Conservation (phyloP, 2,113 vertebrate genomes). For the Artemisiospiza belli region DNA sequence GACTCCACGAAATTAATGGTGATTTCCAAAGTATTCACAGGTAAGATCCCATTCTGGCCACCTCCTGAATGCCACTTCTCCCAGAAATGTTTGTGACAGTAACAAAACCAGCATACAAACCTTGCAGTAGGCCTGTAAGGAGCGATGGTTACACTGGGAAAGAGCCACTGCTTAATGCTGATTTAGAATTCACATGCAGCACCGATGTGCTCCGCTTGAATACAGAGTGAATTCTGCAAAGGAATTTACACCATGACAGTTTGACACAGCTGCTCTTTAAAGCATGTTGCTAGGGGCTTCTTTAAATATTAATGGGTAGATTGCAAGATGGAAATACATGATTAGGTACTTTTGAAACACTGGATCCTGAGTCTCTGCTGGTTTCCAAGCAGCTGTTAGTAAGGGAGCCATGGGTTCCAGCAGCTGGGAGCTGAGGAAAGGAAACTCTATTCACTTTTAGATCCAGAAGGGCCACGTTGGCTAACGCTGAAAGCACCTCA, state of each 20-base stretch:
- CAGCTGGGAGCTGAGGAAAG: not conserved
- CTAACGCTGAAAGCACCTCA: not conserved
- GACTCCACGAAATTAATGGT: not conserved
- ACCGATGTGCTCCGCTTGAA: fast-evolving
- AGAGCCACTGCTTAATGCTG: not conserved
- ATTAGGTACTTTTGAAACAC: not conserved
- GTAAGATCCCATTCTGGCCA: not conserved
- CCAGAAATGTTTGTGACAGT: not conserved
- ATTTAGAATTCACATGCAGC: not conserved
- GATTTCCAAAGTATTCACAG: not conserved
- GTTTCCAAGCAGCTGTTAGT: not conserved
- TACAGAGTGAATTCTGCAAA: not conserved
- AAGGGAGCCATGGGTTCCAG: not conserved
- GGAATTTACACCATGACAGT: not conserved
- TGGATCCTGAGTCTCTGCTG: not conserved
- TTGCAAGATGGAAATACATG: not conserved
- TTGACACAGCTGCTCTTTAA: not conserved
- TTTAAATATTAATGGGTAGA: not conserved
- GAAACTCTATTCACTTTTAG: not conserved
- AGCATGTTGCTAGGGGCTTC: not conserved
- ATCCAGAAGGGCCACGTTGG: not conserved
- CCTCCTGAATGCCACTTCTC: not conserved
- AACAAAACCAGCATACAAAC: not conserved
- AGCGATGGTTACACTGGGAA: not conserved
- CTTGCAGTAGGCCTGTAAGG: not conserved